Percentiles rank a stretch among this genome's conserved stretches.
Conservation (phyloP, 1,140 invertebrate genomes). For the Drosophila quadrilineata region DNA sequence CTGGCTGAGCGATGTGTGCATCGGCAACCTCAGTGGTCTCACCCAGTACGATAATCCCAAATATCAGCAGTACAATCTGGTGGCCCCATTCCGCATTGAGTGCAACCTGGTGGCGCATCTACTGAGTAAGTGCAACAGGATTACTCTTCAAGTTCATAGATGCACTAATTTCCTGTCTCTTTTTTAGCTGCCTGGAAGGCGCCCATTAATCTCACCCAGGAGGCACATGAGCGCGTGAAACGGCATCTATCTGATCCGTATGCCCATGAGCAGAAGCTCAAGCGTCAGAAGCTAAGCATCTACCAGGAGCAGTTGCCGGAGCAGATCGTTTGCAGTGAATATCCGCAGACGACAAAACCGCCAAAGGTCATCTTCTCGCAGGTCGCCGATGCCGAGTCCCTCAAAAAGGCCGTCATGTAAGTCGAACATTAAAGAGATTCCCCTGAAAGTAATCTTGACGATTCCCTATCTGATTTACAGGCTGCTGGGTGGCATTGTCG, state of each 20-base stretch:
- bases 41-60: conserved; percentile 91
- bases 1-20: conserved; percentile 96
- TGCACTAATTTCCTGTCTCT: neutral
- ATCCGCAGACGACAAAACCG: conserved; percentile 82
- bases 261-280: conserved; percentile 82
- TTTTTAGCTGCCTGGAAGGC: conserved; percentile 92
- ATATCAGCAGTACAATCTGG: conserved; percentile 92
- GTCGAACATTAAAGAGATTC: conserved; percentile 1
- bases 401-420: conserved; percentile 77
- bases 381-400: conserved; percentile 71
- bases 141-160: neutral
- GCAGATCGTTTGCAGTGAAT: conserved; percentile 70
- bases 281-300: conserved; percentile 82
- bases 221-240: conserved; percentile 90
- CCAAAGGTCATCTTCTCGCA: conserved; percentile 84
- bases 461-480: conserved; percentile 81
- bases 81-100: conserved; percentile 92
- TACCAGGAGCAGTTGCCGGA: conserved; percentile 72
- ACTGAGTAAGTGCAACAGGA: conserved; percentile 90
- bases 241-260: conserved; percentile 83
- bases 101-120: conserved; percentile 92
- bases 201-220: conserved; percentile 93
- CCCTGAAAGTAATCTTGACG: neutral
- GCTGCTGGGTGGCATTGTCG: conserved; percentile 90
- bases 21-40: conserved; percentile 92